phyloP scores from a whole-genome alignment of 2,113 vertebrate species.

The Coturnix japonica region DNA sequence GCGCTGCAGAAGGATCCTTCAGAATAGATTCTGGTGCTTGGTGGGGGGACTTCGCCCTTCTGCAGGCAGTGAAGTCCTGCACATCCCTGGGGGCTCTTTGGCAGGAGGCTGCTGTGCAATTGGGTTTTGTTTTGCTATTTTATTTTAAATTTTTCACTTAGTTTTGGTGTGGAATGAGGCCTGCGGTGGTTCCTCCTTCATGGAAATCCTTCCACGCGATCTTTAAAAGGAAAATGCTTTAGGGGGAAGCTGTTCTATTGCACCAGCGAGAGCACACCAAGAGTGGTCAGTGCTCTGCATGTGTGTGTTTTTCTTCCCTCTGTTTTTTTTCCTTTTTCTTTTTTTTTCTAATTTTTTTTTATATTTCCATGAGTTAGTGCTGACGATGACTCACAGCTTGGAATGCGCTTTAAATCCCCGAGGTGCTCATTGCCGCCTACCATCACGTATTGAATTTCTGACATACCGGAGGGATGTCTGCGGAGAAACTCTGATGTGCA shows the following conservation, averaged over 20 bases:
- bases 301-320: not conserved
- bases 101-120: accelerated
- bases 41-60: not conserved
- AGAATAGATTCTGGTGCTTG: not conserved
- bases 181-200: accelerated
- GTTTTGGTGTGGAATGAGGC: not conserved
- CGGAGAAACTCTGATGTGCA: constrained; percentile 61
- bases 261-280: not conserved
- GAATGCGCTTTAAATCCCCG: constrained; percentile 64
- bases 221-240: not conserved
- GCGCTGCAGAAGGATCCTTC: not conserved
- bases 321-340: not conserved
- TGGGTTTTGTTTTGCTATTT: not conserved
- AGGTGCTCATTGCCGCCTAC: constrained; percentile 63
- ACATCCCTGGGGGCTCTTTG: accelerated
- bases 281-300: not conserved
- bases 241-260: not conserved
- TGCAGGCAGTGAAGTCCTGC: not conserved
- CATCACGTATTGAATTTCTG: constrained; percentile 70
- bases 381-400: constrained; percentile 65
- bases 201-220: not conserved
- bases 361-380: constrained; percentile 56
- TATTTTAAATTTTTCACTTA: not conserved
- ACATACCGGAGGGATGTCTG: constrained; percentile 62
- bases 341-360: not conserved